These are phyloP conservation scores for Amphiprion ocellaris DNA, from an alignment of 2,113 vertebrate species.

Conservation along the genomic window DNA sequence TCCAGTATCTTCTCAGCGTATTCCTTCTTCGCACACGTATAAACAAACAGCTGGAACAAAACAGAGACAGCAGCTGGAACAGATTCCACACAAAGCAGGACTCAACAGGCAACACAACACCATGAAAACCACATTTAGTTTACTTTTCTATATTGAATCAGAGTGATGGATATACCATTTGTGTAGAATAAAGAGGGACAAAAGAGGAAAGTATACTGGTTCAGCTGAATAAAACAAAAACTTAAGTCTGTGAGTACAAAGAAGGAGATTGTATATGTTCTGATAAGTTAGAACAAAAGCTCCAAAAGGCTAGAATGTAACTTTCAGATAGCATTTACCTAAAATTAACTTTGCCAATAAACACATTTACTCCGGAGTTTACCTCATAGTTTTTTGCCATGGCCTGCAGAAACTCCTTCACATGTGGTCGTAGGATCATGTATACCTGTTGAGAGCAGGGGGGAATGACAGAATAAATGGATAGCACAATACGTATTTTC, in stretches of 20 bases:
- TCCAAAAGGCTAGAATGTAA: too few species aligned
- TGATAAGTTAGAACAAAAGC: too few species aligned
- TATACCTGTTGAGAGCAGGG: constrained; percentile 79
- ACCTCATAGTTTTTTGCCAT: constrained; percentile 88
- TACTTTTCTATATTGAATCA: background rate
- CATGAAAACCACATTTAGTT: background rate
- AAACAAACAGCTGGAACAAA: constrained; percentile 86
- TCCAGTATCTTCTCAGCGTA: constrained; percentile 88
- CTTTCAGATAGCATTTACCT: too few species aligned
- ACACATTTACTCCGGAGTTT: background rate
- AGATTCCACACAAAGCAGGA: background rate
- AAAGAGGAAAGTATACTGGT: too few species aligned
- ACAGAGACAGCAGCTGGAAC: constrained; percentile 26
- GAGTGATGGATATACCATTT: background rate
- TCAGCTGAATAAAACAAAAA: too few species aligned
- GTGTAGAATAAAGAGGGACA: too few species aligned
- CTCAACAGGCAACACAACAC: background rate
- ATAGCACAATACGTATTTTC: background rate
- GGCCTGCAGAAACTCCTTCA: constrained; percentile 86
- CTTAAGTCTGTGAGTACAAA: too few species aligned
- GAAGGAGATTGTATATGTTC: too few species aligned
- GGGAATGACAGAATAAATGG: background rate
- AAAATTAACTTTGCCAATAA: too few species aligned
- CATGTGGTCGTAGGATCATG: constrained; percentile 85
- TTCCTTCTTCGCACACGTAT: constrained; percentile 87